Evolutionary conservation across 2,113 vertebrate genomes (phyloP).

Genomic region (Chloroceryle aenea): DNA sequence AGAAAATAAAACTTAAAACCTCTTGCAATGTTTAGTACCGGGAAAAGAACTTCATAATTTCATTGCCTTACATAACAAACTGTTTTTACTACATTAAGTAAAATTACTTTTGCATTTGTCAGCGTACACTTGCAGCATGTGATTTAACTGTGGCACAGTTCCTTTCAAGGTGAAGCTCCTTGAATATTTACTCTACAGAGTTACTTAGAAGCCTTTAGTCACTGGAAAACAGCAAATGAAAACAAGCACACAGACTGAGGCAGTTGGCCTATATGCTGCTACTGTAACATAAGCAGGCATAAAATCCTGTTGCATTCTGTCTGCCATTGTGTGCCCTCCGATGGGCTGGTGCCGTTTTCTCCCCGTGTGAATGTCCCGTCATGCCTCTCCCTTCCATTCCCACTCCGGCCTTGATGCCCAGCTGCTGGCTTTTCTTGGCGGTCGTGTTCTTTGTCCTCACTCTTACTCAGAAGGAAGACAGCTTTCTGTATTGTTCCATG

Average conservation of each 20-base stretch:
- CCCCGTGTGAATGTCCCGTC: neutral
- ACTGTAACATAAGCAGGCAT: neutral
- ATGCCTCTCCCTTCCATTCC: slow-evolving; percentile 55
- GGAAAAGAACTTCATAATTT: neutral
- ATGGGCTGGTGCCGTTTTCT: fast-evolving
- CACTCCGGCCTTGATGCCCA: slow-evolving; percentile 21
- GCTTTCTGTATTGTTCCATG: neutral
- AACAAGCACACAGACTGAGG: neutral
- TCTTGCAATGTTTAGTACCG: neutral
- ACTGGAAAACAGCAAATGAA: neutral
- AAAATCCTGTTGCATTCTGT: neutral
- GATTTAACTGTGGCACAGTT: neutral
- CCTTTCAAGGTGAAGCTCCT: neutral
- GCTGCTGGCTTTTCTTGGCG: neutral
- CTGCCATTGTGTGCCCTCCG: neutral
- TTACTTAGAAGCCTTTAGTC: neutral
- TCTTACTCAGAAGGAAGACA: neutral
- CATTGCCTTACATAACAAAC: neutral
- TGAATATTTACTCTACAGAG: neutral
- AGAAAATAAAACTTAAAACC: neutral
- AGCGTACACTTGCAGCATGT: neutral
- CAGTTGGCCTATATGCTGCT: neutral
- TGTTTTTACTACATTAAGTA: neutral
- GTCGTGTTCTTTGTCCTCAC: slow-evolving; percentile 12
- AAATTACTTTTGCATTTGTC: neutral